phyloP scores from a whole-genome alignment of 1,140 invertebrate genomes.

The Eupristina koningsbergeri region DNA sequence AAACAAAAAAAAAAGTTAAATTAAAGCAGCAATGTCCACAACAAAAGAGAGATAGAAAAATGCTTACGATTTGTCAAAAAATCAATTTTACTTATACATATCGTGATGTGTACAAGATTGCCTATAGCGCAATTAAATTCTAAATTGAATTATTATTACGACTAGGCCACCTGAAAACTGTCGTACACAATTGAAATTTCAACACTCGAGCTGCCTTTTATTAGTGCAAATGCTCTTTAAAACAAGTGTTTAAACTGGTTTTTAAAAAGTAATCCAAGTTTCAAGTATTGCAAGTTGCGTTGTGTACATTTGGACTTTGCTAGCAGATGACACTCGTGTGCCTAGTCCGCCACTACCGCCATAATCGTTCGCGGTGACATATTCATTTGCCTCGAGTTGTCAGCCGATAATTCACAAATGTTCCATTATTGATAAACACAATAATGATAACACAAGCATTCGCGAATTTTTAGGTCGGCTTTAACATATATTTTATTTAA shows the following conservation, averaged over 20 bases:
- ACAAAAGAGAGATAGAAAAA: neutral
- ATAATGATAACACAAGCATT: too few relatives aligned
- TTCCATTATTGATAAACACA: neutral
- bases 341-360: too few relatives aligned
- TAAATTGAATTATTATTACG: neutral
- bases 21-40: neutral
- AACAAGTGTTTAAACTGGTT: neutral
- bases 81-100: neutral
- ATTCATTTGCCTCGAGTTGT: too few relatives aligned
- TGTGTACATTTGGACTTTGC: neutral
- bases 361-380: too few relatives aligned
- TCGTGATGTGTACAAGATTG: neutral
- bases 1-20: neutral
- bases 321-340: constrained; percentile 9
- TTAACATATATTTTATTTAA: too few relatives aligned
- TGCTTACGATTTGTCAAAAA: neutral
- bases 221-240: neutral
- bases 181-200: neutral
- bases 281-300: neutral
- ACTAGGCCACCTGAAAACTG: constrained; percentile 20
- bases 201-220: neutral
- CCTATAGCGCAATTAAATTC: neutral
- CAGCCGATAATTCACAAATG: neutral
- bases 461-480: too few relatives aligned
- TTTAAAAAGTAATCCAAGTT: neutral